These are phyloP conservation scores for Gadopsis bispinosus DNA, from an alignment of 2,797 vertebrate species.

Conservation along the genomic window DNA sequence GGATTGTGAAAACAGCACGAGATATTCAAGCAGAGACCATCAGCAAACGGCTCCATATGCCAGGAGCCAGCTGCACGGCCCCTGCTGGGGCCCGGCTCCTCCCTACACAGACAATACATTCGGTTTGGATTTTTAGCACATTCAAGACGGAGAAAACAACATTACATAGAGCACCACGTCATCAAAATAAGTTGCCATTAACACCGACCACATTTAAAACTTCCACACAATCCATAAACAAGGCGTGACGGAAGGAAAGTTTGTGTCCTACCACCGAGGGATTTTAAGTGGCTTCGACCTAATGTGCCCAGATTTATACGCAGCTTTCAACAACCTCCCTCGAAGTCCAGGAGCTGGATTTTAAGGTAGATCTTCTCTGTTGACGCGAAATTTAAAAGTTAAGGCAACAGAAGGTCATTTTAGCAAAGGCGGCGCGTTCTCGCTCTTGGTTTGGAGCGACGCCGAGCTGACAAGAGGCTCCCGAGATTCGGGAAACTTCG, in stretches of 20 bases:
- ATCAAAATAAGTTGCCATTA: too few relatives aligned
- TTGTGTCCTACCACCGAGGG: neutral
- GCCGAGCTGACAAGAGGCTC: neutral
- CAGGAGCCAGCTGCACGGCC: neutral
- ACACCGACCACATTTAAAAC: too few relatives aligned
- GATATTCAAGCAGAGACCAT: neutral
- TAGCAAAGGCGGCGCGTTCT: fast-evolving
- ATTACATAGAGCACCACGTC: too few relatives aligned
- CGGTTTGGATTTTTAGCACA: neutral
- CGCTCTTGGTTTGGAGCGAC: neutral
- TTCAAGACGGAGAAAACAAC: neutral
- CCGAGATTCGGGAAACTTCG: neutral
- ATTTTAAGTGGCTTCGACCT: too few relatives aligned
- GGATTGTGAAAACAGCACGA: neutral
- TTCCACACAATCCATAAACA: neutral
- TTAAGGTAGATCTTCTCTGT: neutral
- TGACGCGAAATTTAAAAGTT: neutral
- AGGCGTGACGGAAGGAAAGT: neutral
- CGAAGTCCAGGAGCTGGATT: neutral
- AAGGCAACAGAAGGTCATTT: too few relatives aligned
- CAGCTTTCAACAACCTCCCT: neutral
- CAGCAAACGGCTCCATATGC: neutral
- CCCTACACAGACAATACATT: slow-evolving; percentile 25
- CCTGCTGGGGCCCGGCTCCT: slow-evolving; percentile 12
- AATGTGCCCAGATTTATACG: neutral